Base-by-base conservation (phyloP, 2,888 invertebrate species). In the Drosophila incognita region DNA sequence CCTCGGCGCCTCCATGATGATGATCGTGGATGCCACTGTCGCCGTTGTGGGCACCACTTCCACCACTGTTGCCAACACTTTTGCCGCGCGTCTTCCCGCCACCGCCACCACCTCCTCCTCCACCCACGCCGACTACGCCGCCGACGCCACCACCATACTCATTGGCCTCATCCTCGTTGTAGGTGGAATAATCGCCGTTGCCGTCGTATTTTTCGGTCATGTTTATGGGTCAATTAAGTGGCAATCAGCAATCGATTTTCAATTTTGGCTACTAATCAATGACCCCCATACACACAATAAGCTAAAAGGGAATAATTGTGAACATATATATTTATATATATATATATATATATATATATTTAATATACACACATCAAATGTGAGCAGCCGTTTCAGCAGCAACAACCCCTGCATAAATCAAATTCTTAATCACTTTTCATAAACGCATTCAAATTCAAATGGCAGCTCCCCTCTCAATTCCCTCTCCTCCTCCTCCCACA, bases 141-240 rank as follows among this genome's bases (percentile, higher is more conserved):
- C 52, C 66, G 10, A 31, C 66, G 0, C 52, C 56, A 4, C 67
- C 60, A 42, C 90, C 88, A 64, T 92, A 93, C 69, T 93, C 92
- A 68, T 87, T 90, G 72, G 79, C 89, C 69, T 93, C 92, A 54
- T 93, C 93, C 69, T 93, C 93, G 59, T 89, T 91, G 70, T 92
- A 92, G 48, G 89, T 79, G 62, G 93, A 89, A 74, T 92, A 93
- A 69, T 93, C 93, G 60, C 93, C 93, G 81, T 93, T 93, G 63
- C 93, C 92, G 62, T 93, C 93, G 82, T 92, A 93, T 69, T 92
- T 87, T 74, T 93, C 93, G 64, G 93, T 91, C 93, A 93, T 93
- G 69, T 88, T 92, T 67, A 49, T 69, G 68, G 58, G 38, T 72
- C 36, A 68, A 24, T 59, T 91, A 40, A 52, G 15, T 53, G 58